These are phyloP conservation scores for Telenomus remus DNA, from an alignment of 1,140 invertebrate genomes.

Conservation along the genomic window DNA sequence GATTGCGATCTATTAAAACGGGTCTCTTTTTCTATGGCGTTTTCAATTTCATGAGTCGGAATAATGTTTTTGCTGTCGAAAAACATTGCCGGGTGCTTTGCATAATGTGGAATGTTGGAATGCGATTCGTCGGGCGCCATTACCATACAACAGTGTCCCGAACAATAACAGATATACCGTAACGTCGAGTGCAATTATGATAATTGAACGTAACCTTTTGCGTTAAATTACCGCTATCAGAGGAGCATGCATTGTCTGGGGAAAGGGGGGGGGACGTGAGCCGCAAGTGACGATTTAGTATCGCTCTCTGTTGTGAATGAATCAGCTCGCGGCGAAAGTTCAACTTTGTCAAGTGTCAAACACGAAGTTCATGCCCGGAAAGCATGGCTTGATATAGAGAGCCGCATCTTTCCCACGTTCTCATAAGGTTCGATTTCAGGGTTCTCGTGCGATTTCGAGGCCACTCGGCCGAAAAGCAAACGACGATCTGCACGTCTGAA, in stretches of 20 bases:
- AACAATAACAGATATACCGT: conserved; percentile 43
- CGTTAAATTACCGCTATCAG: conserved; percentile 32
- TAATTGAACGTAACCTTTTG: conserved; percentile 47
- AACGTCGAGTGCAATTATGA: conserved; percentile 40
- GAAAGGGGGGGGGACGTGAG: too few species aligned
- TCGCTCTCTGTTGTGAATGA: conserved; percentile 26
- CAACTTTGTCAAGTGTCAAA: conserved; percentile 40
- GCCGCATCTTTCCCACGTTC: conserved; percentile 56
- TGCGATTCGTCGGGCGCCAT: conserved; percentile 13
- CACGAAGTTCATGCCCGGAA: conserved; percentile 38
- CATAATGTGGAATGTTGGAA: conserved; percentile 4
- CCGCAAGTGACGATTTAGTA: conserved; percentile 16
- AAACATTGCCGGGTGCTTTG: background rate
- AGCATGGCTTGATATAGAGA: conserved; percentile 21
- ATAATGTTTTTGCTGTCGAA: background rate
- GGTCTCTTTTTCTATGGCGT: too few species aligned
- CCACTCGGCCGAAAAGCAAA: conserved; percentile 49
- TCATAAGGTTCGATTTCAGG: conserved; percentile 57
- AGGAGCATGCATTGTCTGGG: conserved; percentile 27
- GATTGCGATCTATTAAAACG: too few species aligned
- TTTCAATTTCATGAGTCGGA: too few species aligned
- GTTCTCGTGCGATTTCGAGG: conserved; percentile 56
- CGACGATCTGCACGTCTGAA: conserved; percentile 23
- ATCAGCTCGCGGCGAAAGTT: conserved; percentile 30
- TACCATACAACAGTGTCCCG: conserved; percentile 38